Percentiles rank a stretch among this genome's conserved stretches.
Evolutionary conservation across 2,113 vertebrate species (phyloP).

Genomic region (Indri indri): DNA sequence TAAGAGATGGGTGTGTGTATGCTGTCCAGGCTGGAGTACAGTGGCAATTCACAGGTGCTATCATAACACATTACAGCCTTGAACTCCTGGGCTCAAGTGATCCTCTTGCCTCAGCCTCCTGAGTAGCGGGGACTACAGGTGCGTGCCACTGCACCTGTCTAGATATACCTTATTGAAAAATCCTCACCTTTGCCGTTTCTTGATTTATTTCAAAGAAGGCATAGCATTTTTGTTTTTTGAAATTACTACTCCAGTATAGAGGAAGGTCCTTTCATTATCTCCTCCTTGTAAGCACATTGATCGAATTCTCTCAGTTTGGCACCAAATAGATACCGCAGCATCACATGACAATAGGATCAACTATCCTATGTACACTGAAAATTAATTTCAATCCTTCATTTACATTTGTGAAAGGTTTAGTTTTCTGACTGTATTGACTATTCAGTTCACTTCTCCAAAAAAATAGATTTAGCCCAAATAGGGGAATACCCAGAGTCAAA

Average conservation of each 20-base stretch:
- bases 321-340: accelerated
- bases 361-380: accelerated
- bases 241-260: background rate
- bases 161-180: background rate
- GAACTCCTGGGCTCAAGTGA: background rate
- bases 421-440: too few species aligned
- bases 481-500: background rate
- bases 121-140: background rate
- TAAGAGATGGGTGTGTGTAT: background rate
- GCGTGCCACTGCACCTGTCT: background rate
- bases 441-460: background rate
- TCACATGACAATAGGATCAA: background rate
- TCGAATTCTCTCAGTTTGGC: accelerated
- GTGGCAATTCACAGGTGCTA: background rate
- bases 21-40: background rate
- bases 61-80: background rate
- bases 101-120: background rate
- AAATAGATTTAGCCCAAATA: background rate
- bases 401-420: background rate
- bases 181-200: background rate
- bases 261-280: background rate
- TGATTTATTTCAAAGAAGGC: background rate
- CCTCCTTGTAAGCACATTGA: too few species aligned
- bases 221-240: background rate
- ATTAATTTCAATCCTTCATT: background rate